These are phyloP conservation scores for Athetis lepigone DNA, from an alignment of 2,888 invertebrate genomes.

Conservation along the genomic window DNA sequence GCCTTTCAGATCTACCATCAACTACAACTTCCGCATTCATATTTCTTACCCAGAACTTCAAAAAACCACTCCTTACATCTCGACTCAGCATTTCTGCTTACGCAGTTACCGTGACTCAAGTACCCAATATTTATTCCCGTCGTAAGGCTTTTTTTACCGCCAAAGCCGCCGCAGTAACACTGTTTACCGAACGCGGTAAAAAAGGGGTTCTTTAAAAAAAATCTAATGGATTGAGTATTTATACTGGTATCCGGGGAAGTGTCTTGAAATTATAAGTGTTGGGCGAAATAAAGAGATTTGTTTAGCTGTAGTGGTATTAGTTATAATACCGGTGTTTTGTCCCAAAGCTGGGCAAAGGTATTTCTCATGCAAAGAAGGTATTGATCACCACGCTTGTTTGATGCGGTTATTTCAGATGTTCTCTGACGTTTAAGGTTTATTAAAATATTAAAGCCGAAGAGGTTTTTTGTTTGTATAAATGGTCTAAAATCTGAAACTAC, in stretches of 20 bases:
- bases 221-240: conserved; percentile 52
- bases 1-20: background rate
- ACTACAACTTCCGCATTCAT: background rate
- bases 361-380: no score
- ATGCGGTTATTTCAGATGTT: no score
- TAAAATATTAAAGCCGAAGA: no score
- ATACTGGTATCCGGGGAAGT: conserved; percentile 16
- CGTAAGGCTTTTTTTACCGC: conserved; percentile 55
- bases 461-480: no score
- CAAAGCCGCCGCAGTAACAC: conserved; percentile 61
- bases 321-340: no score
- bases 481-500: no score
- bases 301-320: conserved; percentile 22
- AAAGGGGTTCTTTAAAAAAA: conserved; percentile 50
- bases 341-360: no score
- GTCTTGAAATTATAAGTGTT: conserved; percentile 30
- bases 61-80: conserved; percentile 9
- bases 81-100: conserved; percentile 45
- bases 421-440: no score
- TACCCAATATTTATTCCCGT: conserved; percentile 52
- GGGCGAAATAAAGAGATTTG: conserved; percentile 16
- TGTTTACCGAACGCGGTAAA: conserved; percentile 57
- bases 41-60: background rate
- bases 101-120: conserved; percentile 49
- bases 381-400: no score